A percentile compares a stretch with the other conserved stretches of the same genome.
phyloP scores from a whole-genome alignment of 2,797 vertebrate species.

The Enteromius radiatus region DNA sequence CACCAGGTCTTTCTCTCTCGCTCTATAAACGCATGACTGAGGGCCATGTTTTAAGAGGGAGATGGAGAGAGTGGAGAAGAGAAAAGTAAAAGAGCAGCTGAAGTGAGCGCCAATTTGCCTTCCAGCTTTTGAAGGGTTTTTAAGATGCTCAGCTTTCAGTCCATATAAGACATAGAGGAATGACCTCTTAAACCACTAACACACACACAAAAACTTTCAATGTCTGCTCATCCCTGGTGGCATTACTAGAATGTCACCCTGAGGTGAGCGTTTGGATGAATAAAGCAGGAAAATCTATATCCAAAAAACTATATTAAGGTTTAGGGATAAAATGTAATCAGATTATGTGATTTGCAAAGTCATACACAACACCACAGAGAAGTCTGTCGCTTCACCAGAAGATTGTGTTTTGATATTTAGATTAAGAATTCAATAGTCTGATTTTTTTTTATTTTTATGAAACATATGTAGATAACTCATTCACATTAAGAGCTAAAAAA shows the following conservation, averaged over 20 bases:
- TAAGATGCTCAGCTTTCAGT: conserved; percentile 54
- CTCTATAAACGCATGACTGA: conserved; percentile 42
- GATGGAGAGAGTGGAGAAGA: conserved; percentile 26
- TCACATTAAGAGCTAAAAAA: background rate
- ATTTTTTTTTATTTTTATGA: no score
- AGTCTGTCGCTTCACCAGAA: background rate
- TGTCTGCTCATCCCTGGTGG: background rate
- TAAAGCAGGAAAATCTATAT: background rate
- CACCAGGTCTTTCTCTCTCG: conserved; percentile 13
- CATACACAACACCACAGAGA: background rate
- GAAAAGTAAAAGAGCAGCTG: conserved; percentile 46
- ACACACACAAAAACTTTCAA: conserved; percentile 28
- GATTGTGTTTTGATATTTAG: background rate
- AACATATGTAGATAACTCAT: background rate
- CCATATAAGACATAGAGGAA: conserved; percentile 44
- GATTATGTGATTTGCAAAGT: background rate
- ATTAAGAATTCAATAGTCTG: background rate
- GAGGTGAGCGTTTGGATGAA: background rate
- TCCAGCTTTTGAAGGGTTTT: conserved; percentile 44
- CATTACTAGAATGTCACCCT: background rate
- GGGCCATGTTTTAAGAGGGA: conserved; percentile 43
- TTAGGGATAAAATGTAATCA: background rate
- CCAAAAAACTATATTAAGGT: background rate
- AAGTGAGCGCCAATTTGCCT: conserved; percentile 51
- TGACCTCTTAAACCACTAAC: conserved; percentile 40